Conservation (phyloP, 2,888 invertebrate genomes). For the Chloromyia formosa region DNA sequence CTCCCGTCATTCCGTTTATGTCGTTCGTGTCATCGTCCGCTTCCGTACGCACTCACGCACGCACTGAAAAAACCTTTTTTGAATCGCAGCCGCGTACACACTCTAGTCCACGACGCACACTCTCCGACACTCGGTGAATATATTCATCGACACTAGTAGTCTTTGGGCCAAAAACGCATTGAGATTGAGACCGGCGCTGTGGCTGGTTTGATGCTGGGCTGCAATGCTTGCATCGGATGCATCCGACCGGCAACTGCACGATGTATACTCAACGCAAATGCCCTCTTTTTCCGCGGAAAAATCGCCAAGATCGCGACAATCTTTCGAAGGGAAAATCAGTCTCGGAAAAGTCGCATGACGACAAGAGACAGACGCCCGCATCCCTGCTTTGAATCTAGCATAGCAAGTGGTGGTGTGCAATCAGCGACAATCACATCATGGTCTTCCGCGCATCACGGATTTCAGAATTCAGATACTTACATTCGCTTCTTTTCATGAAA, state of each 20-base stretch:
- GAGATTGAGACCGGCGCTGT: not conserved
- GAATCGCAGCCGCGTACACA: constrained; percentile 12
- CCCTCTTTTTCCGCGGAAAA: not conserved
- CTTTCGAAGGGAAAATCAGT: not conserved
- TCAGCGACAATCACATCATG: not conserved
- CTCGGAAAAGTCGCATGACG: constrained; percentile 6
- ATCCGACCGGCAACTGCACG: constrained; percentile 28
- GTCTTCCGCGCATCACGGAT: constrained; percentile 1
- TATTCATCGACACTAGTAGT: too few species aligned
- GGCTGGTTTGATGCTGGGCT: not conserved
- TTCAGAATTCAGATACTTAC: too few species aligned
- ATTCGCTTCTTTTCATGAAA: too few species aligned
- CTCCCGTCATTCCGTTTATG: not conserved
- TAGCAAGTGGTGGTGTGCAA: too few species aligned
- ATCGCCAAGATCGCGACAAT: not conserved
- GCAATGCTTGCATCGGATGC: not conserved
- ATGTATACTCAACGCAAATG: too few species aligned
- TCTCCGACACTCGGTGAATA: too few species aligned
- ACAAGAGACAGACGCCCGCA: not conserved
- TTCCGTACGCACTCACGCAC: constrained; percentile 31
- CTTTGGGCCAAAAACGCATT: too few species aligned
- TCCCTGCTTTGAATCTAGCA: too few species aligned
- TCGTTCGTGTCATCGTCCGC: constrained; percentile 11
- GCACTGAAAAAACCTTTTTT: constrained; percentile 7
- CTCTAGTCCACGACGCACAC: not conserved